These are phyloP conservation scores for Ptiloglossa arizonensis DNA, from an alignment of 1,140 invertebrate genomes.

Conservation along the genomic window DNA sequence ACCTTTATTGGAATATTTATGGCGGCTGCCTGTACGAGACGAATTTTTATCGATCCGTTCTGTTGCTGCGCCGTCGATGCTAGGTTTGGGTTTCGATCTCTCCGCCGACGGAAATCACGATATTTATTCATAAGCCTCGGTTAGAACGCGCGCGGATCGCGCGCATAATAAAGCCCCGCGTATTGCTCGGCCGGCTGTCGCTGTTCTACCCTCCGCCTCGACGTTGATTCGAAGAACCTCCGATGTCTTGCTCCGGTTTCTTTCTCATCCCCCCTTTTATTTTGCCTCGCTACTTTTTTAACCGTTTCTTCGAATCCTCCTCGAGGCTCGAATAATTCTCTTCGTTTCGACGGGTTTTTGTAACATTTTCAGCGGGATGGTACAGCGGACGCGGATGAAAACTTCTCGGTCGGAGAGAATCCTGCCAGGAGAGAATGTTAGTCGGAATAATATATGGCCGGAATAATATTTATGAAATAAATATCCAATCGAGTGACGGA, in stretches of 20 bases:
- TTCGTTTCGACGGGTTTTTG: no score
- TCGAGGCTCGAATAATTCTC: no score
- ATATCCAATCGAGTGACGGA: no score
- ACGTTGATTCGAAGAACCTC: constrained; percentile 40
- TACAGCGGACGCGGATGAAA: no score
- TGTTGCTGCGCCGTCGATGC: constrained; percentile 63
- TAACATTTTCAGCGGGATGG: no score
- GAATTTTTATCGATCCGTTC: constrained; percentile 78
- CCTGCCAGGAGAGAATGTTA: no score
- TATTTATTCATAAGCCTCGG: constrained; percentile 77
- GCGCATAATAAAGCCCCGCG: constrained; percentile 66
- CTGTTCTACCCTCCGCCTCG: constrained; percentile 21
- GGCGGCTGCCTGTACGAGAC: constrained; percentile 68
- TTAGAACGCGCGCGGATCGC: constrained; percentile 63
- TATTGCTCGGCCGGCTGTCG: constrained; percentile 74
- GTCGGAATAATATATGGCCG: no score
- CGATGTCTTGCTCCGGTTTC: not conserved
- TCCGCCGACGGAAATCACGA: constrained; percentile 70
- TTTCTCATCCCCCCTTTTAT: not conserved
- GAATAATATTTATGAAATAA: no score
- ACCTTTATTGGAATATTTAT: constrained; percentile 77
- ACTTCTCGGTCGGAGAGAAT: no score
- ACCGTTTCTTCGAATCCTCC: not conserved
- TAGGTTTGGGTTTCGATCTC: constrained; percentile 57
- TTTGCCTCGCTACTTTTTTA: no score